Percentiles rank a stretch among this genome's conserved stretches.
Evolutionary conservation across 1,140 invertebrate genomes (phyloP).

Genomic region (Reticulitermes speratus): DNA sequence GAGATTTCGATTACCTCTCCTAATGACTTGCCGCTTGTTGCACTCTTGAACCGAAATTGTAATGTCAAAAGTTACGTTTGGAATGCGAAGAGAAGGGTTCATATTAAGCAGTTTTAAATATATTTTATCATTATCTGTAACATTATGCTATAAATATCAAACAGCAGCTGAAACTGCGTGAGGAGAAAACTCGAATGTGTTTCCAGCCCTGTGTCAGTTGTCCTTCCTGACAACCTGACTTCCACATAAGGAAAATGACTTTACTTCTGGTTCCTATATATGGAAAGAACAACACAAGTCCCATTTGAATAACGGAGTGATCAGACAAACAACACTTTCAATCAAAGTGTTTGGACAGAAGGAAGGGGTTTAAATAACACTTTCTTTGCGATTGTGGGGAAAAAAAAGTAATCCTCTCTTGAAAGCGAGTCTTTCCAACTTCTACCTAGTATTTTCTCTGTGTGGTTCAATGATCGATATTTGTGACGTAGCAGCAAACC

Average conservation of each 20-base stretch:
- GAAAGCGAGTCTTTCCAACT: not conserved
- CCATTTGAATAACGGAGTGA: not conserved
- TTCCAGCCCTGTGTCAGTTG: not conserved
- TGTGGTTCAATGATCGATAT: not conserved
- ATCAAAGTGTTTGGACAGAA: not conserved
- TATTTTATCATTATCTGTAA: too few species aligned
- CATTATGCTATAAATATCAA: too few species aligned
- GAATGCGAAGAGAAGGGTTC: too few species aligned
- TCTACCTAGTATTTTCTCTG: not conserved
- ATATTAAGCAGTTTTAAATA: too few species aligned
- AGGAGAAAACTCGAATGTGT: not conserved
- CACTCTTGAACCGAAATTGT: too few species aligned
- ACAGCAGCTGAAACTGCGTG: not conserved
- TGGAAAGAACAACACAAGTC: not conserved
- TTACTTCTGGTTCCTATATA: not conserved
- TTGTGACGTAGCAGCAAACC: not conserved
- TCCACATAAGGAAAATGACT: slow-evolving; percentile 3
- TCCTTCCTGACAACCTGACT: not conserved
- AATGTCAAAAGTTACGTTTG: too few species aligned
- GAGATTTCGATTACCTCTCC: too few species aligned
- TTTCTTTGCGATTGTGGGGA: not conserved
- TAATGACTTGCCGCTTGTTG: too few species aligned
- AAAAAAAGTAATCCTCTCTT: not conserved
- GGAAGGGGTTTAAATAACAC: not conserved
- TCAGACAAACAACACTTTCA: not conserved